These are phyloP conservation scores for Coregonus suidteri DNA, from an alignment of 2,797 vertebrate genomes.

Conservation along the genomic window DNA sequence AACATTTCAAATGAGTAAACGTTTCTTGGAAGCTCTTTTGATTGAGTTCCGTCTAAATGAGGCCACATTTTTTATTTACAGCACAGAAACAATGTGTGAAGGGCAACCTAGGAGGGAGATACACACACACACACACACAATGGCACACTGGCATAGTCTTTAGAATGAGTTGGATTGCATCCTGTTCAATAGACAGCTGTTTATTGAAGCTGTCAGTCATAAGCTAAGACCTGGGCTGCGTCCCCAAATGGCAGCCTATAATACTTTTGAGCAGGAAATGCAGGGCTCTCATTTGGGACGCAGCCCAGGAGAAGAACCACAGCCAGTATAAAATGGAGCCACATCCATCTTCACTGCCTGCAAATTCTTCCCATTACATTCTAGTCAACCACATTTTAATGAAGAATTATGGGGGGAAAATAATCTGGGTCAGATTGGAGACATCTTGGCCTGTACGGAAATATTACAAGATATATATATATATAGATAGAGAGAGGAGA, in stretches of 20 bases:
- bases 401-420: background rate
- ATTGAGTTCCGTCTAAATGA: background rate
- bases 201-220: slow-evolving; percentile 15
- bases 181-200: background rate
- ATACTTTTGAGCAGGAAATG: no score
- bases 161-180: no score
- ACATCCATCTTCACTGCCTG: background rate
- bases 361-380: background rate
- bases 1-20: background rate
- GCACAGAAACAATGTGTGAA: background rate
- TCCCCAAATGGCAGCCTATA: no score
- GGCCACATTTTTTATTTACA: background rate
- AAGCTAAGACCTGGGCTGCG: no score
- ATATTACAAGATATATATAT: no score
- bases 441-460: no score
- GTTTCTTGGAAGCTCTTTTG: background rate
- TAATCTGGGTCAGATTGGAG: no score
- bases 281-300: no score
- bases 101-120: background rate
- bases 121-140: background rate
- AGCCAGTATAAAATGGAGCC: background rate
- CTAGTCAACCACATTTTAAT: background rate
- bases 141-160: background rate
- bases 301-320: background rate
- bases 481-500: no score